Evolutionary conservation across 2,888 invertebrate species (phyloP), one percentile per base, ranked within the genome.

Genomic region (Antitype chi): DNA sequence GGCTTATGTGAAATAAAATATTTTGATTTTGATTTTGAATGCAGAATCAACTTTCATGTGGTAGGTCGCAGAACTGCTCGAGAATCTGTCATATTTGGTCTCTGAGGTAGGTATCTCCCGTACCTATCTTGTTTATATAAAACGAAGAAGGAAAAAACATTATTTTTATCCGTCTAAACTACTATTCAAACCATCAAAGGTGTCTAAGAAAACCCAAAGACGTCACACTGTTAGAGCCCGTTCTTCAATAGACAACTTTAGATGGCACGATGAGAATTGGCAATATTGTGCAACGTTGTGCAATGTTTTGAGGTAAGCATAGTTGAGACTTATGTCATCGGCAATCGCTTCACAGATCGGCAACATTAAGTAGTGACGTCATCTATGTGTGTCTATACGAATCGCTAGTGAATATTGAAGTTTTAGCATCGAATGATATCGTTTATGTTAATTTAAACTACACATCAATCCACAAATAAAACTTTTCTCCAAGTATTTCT

Each of bases 241-340:
- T 15, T 78, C 32, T 69, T 71, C 3, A 32, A 52, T 28, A 32
- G 55, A 11, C 43, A 47, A 47, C 11, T 74, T 67, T 64, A 32
- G 63, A 15, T 67, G 63, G 72, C 57, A 28, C 38, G 49, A 25
- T 73, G 59, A 28, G 47, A 68, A 28, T 67, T 25, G 28, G 23
- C 74, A 20, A 47, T 43, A 32, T 74, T 73, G 64, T 25, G 60
- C 74, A 75, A 76, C 9, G 52, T 73, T 49, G 55, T 38, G 59
- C 69, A 78, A 52, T 20, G 23, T 28, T 13, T 38, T 62, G 62
- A 72, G 80, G 84, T 78, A 76, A 64, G 57, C 69, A 13, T n/a
- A 53, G 75, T 32, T 2, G 15, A n/a, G 15, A 53, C 60, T 32
- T 71, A 70, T 71, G 81, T 62, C 70, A 66, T 32, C 74, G 15